These are phyloP conservation scores for Sebastes minor DNA, from an alignment of 2,797 vertebrate species.

Conservation along the genomic window DNA sequence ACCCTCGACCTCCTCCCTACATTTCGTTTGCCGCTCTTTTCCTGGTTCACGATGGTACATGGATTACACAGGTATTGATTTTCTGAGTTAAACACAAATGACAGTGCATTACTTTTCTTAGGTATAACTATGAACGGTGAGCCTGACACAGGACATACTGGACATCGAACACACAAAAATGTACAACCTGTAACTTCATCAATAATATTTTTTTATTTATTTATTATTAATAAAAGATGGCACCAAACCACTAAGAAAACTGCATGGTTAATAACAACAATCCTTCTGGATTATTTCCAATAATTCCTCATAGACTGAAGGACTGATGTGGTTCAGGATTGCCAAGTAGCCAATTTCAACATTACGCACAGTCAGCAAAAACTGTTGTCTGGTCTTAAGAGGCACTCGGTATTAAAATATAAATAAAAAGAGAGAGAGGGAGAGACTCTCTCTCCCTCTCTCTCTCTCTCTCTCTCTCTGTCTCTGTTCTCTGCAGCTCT, in stretches of 20 bases:
- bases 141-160: no score
- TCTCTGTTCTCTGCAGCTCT: conserved; percentile 13
- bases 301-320: conserved; percentile 34
- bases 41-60: no score
- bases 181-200: background rate
- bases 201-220: background rate
- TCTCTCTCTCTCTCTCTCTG: background rate
- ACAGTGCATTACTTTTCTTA: no score
- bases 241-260: background rate
- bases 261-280: background rate
- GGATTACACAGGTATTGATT: no score
- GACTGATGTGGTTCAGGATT: conserved; percentile 24
- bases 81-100: no score
- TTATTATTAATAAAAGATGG: background rate
- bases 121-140: no score
- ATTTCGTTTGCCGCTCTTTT: no score
- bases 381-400: conserved; percentile 53
- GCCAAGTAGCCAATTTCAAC: conserved; percentile 66
- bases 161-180: background rate
- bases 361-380: conserved; percentile 62
- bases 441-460: background rate
- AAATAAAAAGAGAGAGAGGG: conserved; percentile 49
- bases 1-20: no score
- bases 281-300: conserved; percentile 49
- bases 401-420: conserved; percentile 62